Base-by-base conservation (phyloP, 30 jellyfish, hydroid and myxozoan species). In the Turritopsis dohrnii region DNA sequence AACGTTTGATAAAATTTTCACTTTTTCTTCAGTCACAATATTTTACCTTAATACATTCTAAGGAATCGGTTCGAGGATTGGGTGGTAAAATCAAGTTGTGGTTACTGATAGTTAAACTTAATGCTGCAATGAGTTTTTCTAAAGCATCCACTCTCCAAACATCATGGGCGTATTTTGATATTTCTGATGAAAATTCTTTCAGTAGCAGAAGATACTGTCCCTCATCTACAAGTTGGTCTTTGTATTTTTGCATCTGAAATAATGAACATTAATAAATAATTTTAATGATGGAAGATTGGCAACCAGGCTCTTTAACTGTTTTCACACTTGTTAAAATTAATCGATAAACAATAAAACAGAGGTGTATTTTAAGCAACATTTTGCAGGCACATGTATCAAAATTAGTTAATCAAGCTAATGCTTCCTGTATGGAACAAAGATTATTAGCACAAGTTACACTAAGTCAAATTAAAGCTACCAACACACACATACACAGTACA, bases 111-210 rank as follows among this genome's bases (percentile, higher is more conserved):
- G 80, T 76, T 65, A 80, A 17, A 21, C 71, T 65, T 29, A 82
- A 71, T 1, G 89, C 81, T 7, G 21, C 75, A 18, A 82, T 27
- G 1, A 82, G 41, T 16, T 71, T 69, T 41, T 52, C 27, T 21
- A 82, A n/a, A 1, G 89, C 89, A 66, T 65, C 85, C 18, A 66
- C 31, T 21, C 24, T 28, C 89, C 89, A 82, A 25, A 21, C 71
- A 26, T n/a, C 18, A 71, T 66, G 72, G 4, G 72, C 71, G 7
- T 65, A 52, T 1, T 22, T n/a, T 28, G 89, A 29, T 26, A 82
- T 82, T 18, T 20, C 54, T 18, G 31, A 28, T 0, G 84, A n/a
- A 71, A 60, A 60, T 0, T 60, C 71, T 66, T n/a, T 66, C 8
- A 82, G 85, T 24, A n/a, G 24, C 52, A 16, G 85, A 21, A 82